phyloP scores from a whole-genome alignment of 2,797 vertebrate genomes.

The Salmo trutta region DNA sequence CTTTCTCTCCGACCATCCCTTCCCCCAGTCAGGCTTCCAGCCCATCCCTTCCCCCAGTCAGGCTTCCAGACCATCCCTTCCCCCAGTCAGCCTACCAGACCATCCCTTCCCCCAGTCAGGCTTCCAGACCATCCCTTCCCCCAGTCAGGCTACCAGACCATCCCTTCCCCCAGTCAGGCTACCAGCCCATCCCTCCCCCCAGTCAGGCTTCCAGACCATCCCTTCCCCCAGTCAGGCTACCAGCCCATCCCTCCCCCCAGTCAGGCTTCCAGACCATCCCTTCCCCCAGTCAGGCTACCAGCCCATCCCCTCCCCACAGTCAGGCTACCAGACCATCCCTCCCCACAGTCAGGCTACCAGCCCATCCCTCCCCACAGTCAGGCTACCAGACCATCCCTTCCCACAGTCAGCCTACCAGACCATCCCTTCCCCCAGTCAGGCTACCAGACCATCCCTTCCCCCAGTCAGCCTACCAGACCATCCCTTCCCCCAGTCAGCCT shows the following conservation, averaged over 20 bases:
- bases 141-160: not conserved
- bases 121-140: not conserved
- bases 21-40: not conserved
- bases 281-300: not conserved
- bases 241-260: not conserved
- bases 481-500: constrained; percentile 3
- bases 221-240: not conserved
- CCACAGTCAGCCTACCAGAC: not conserved
- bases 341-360: not conserved
- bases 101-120: constrained; percentile 1
- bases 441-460: not conserved
- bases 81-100: not conserved
- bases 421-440: not conserved
- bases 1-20: constrained; percentile 34
- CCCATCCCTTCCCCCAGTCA: constrained; percentile 3
- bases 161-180: constrained; percentile 4
- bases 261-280: not conserved
- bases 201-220: not conserved
- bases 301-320: constrained; percentile 8
- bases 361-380: constrained; percentile 1
- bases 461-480: not conserved
- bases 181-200: not conserved
- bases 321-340: not conserved
- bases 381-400: not conserved
- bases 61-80: not conserved